Percentiles rank a stretch among this genome's conserved stretches.
phyloP scores from a whole-genome alignment of 2,888 invertebrate species.

The Drosophila emarginata region DNA sequence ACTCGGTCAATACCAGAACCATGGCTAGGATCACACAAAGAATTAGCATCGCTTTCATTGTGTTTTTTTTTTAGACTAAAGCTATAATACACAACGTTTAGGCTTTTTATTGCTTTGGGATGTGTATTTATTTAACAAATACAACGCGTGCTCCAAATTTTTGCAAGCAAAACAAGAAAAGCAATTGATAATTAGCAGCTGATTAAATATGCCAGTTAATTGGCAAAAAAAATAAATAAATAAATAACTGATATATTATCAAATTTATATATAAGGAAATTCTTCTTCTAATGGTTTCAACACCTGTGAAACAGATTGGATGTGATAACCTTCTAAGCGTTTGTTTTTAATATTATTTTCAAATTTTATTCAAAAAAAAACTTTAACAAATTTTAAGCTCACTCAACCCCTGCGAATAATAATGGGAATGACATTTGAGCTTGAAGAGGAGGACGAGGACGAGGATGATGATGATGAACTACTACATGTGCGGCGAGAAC shows the following conservation, averaged over 20 bases:
- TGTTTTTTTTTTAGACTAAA: conserved; percentile 2
- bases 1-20: neutral
- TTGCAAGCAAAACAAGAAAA: conserved; percentile 2
- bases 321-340: neutral
- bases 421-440: conserved; percentile 39
- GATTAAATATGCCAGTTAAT: conserved; percentile 6
- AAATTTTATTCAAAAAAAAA: neutral
- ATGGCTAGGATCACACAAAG: conserved; percentile 11
- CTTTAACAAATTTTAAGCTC: neutral
- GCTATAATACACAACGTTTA: neutral
- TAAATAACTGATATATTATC: neutral
- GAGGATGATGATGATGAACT: conserved; percentile 18
- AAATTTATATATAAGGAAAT: neutral
- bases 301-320: conserved; percentile 4
- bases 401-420: conserved; percentile 46
- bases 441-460: conserved; percentile 4
- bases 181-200: conserved; percentile 12
- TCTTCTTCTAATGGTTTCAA: neutral
- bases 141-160: conserved; percentile 22
- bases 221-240: neutral
- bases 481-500: conserved; percentile 42
- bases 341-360: neutral
- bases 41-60: conserved; percentile 36
- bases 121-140: conserved; percentile 30
- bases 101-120: neutral